Evolutionary conservation across 2,888 invertebrate species (phyloP).

Genomic region (Ectobius pallidus): DNA sequence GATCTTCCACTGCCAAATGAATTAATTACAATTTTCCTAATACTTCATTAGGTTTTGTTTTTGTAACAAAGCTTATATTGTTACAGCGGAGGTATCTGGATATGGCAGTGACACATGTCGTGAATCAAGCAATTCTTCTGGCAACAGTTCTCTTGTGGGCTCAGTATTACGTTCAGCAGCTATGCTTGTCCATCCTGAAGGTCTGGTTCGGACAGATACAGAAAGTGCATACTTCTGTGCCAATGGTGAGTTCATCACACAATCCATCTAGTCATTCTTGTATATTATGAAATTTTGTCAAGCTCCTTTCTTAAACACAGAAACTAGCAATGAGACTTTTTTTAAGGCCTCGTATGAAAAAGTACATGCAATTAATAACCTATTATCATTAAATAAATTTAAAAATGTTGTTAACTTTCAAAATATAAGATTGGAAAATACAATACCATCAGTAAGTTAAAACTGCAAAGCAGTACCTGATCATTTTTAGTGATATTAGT

Average conservation of each 20-base stretch:
- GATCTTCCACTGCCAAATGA: no score
- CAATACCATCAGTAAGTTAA: no score
- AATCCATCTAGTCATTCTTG: no score
- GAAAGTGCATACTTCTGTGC: conserved; percentile 74
- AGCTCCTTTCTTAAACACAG: background rate
- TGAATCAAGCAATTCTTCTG: conserved; percentile 58
- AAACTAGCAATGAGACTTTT: background rate
- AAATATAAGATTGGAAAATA: no score
- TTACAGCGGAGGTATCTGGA: conserved; percentile 69
- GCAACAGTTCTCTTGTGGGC: conserved; percentile 65
- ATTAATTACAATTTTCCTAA: no score
- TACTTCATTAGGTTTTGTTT: no score
- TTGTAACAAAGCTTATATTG: background rate
- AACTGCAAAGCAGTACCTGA: no score
- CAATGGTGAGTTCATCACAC: conserved; percentile 64
- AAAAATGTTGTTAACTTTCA: background rate
- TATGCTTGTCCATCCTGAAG: conserved; percentile 66
- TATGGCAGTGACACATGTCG: conserved; percentile 69
- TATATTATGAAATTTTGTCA: no score
- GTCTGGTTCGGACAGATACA: conserved; percentile 66
- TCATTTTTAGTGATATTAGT: no score
- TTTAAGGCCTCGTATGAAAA: background rate
- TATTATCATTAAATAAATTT: background rate
- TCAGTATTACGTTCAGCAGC: conserved; percentile 66
- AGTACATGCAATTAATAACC: background rate